Percentiles rank a stretch among this genome's conserved stretches.
Conservation (phyloP, 2,797 vertebrate genomes). For the Poeciliopsis paucimaculata region DNA sequence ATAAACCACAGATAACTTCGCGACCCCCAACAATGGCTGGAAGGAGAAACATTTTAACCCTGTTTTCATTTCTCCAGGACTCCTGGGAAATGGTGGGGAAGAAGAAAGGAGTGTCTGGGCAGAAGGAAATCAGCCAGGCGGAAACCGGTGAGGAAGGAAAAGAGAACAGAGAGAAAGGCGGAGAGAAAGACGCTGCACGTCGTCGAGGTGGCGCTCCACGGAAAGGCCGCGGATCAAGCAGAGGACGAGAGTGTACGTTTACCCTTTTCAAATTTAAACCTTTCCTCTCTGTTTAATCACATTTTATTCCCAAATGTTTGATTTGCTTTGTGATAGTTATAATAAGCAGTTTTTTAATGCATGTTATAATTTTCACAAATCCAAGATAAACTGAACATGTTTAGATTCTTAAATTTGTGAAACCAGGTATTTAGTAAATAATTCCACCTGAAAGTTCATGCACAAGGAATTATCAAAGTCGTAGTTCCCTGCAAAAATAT, state of each 20-base stretch:
- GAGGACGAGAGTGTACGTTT: conserved; percentile 95
- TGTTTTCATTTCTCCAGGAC: conserved; percentile 80
- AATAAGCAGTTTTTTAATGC: neutral
- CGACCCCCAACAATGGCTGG: neutral
- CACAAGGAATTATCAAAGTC: neutral
- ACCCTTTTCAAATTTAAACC: neutral
- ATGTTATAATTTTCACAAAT: neutral
- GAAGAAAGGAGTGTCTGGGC: conserved; percentile 96
- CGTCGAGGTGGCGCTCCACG: conserved; percentile 90
- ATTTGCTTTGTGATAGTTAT: neutral
- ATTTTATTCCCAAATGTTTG: neutral
- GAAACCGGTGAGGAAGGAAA: conserved; percentile 93
- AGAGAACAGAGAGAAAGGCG: conserved; percentile 91
- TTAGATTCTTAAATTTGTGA: neutral
- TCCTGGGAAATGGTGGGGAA: conserved; percentile 99
- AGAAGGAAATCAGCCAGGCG: conserved; percentile 90
- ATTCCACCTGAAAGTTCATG: neutral
- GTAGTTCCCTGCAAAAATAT: neutral
- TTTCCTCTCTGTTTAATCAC: neutral
- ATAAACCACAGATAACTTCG: neutral
- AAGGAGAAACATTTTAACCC: conserved; percentile 8
- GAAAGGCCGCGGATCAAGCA: conserved; percentile 90
- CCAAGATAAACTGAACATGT: neutral
- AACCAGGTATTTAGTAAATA: neutral
- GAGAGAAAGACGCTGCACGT: conserved; percentile 90